Conservation (phyloP, 2,113 vertebrate genomes). For the Bufo bufo region DNA sequence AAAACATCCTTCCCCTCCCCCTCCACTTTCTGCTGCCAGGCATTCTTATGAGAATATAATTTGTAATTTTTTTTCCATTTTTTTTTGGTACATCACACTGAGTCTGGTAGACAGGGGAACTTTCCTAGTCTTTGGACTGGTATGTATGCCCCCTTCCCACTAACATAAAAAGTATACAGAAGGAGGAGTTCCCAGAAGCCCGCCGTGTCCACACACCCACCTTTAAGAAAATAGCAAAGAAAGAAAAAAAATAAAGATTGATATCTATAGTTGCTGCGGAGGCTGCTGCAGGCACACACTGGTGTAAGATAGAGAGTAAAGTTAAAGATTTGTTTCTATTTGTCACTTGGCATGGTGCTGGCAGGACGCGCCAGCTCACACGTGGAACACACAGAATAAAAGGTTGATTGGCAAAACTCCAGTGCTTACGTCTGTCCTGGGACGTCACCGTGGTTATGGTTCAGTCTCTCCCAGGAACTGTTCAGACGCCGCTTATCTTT, state of each 20-base stretch:
- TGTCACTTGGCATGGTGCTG: slow-evolving; percentile 94
- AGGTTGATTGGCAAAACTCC: slow-evolving; percentile 97
- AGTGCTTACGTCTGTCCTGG: slow-evolving; percentile 86
- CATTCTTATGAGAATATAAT: slow-evolving; percentile 73
- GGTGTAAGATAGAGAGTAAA: slow-evolving; percentile 92
- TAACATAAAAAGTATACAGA: slow-evolving; percentile 65
- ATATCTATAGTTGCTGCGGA: slow-evolving; percentile 81
- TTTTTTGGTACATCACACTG: slow-evolving; percentile 81
- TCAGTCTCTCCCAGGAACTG: slow-evolving; percentile 79
- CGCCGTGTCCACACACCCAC: slow-evolving; percentile 57
- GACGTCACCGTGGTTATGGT: slow-evolving; percentile 72
- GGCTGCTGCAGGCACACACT: slow-evolving; percentile 98
- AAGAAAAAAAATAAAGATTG: slow-evolving; percentile 70
- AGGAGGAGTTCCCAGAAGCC: slow-evolving; percentile 32
- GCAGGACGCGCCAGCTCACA: slow-evolving; percentile 86
- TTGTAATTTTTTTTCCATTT: slow-evolving; percentile 63
- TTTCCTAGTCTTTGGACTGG: slow-evolving; percentile 84
- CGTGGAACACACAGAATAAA: slow-evolving; percentile 89
- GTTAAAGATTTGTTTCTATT: slow-evolving; percentile 73
- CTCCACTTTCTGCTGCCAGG: slow-evolving; percentile 63
- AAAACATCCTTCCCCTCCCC: slow-evolving; percentile 65
- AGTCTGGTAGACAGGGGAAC: slow-evolving; percentile 81
- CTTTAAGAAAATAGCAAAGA: slow-evolving; percentile 54
- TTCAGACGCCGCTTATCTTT: slow-evolving; percentile 72
- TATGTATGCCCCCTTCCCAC: slow-evolving; percentile 63